phyloP scores from a whole-genome alignment of 2,888 invertebrate species.

The Rhynchonema sp. region DNA sequence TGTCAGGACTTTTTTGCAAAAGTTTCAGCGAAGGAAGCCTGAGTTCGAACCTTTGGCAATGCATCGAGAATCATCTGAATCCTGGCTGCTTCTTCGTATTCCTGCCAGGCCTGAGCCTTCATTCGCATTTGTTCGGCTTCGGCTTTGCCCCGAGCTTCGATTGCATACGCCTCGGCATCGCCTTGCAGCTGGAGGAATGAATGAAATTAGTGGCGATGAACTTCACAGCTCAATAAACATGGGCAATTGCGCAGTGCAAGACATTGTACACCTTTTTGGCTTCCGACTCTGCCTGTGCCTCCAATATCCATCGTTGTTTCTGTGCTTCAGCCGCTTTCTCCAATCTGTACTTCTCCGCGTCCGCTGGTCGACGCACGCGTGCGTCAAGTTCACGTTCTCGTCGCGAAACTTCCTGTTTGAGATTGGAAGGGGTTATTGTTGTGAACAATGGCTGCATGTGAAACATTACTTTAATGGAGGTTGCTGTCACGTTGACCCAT shows the following conservation, averaged over 20 bases:
- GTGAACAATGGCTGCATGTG: too few relatives aligned
- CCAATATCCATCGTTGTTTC: slow-evolving; percentile 62
- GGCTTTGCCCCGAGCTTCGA: slow-evolving; percentile 73
- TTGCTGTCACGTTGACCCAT: too few relatives aligned
- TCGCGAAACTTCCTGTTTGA: slow-evolving; percentile 70
- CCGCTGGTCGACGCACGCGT: slow-evolving; percentile 74
- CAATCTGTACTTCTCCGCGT: slow-evolving; percentile 71
- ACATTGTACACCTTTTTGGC: slow-evolving; percentile 60
- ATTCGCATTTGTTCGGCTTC: slow-evolving; percentile 86
- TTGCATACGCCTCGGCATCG: slow-evolving; percentile 68
- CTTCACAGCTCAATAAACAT: too few relatives aligned
- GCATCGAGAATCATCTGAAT: slow-evolving; percentile 77
- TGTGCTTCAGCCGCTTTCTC: slow-evolving; percentile 90
- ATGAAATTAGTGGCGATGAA: too few relatives aligned
- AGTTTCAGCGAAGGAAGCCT: too few relatives aligned
- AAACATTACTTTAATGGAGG: too few relatives aligned
- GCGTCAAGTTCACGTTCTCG: slow-evolving; percentile 79
- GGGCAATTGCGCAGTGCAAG: too few relatives aligned
- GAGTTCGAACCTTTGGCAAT: not conserved
- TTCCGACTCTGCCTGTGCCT: slow-evolving; percentile 80
- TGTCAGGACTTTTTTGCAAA: too few relatives aligned
- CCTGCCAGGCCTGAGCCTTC: slow-evolving; percentile 81
- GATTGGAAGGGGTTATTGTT: too few relatives aligned
- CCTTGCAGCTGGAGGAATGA: slow-evolving; percentile 73
- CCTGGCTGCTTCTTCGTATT: slow-evolving; percentile 86